A percentile compares a stretch with the other conserved stretches of the same genome.
Conservation (phyloP, 2,888 invertebrate genomes). For the Yponomeuta malinellus region DNA sequence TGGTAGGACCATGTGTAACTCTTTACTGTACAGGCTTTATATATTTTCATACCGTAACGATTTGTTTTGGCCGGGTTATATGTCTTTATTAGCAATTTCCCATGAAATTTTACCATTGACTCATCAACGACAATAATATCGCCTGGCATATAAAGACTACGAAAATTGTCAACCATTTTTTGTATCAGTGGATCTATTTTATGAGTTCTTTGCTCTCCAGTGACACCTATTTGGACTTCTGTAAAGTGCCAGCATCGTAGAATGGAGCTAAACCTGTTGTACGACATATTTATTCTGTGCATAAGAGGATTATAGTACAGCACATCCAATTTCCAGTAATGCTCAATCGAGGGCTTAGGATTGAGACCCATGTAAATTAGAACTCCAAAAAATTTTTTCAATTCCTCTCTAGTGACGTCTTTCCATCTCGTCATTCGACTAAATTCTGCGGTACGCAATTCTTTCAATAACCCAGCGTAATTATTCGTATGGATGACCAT, state of each 20-base stretch:
- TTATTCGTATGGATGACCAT: constrained; percentile 25
- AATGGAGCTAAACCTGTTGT: constrained; percentile 19
- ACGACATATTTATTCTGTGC: constrained; percentile 23
- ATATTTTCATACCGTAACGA: too few relatives aligned
- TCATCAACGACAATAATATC: constrained; percentile 21
- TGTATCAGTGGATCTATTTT: constrained; percentile 20
- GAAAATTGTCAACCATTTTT: constrained; percentile 20
- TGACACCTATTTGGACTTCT: constrained; percentile 19
- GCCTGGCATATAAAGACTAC: constrained; percentile 19
- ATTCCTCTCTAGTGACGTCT: constrained; percentile 22
- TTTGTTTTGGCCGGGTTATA: constrained; percentile 8
- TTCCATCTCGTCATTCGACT: constrained; percentile 24
- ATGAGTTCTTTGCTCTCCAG: constrained; percentile 19
- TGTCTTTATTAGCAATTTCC: constrained; percentile 16
- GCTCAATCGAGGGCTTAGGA: constrained; percentile 19
- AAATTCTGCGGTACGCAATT: constrained; percentile 22
- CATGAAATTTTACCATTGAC: constrained; percentile 20
- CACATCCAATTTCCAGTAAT: constrained; percentile 21
- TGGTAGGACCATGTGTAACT: too few relatives aligned
- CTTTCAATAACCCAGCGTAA: constrained; percentile 18
- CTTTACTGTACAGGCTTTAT: too few relatives aligned
- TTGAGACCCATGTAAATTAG: constrained; percentile 21
- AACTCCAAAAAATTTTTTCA: constrained; percentile 21
- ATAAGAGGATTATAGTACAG: constrained; percentile 21
- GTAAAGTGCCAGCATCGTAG: constrained; percentile 19